Conservation (phyloP, 1,140 invertebrate species). For the Hyles euphorbiae region DNA sequence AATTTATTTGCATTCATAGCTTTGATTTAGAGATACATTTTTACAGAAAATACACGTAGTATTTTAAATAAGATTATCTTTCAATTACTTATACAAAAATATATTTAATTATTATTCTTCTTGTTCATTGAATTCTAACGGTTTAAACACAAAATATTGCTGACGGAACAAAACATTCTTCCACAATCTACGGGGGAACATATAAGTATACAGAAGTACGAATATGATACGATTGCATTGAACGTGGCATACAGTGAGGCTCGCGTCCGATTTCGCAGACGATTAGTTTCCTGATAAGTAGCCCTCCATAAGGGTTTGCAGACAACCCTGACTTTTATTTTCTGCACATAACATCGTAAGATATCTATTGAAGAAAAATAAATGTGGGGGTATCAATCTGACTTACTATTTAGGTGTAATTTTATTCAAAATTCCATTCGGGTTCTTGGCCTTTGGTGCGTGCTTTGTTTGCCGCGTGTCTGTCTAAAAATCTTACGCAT, state of each 20-base stretch:
- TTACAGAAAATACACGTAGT: neutral
- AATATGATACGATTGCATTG: slow-evolving; percentile 4
- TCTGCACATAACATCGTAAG: neutral
- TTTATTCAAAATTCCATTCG: no score
- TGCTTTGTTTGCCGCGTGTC: no score
- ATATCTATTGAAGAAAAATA: no score
- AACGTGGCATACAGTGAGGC: neutral
- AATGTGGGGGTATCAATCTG: no score
- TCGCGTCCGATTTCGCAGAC: slow-evolving; percentile 32
- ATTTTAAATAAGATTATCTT: neutral
- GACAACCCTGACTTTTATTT: neutral
- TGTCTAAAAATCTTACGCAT: no score
- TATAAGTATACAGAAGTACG: no score
- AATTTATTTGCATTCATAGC: neutral
- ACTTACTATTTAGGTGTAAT: no score
- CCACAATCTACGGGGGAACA: no score
- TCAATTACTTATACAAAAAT: neutral
- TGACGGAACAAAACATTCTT: neutral
- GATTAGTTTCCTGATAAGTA: slow-evolving; percentile 43
- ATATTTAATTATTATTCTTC: neutral
- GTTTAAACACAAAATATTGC: neutral
- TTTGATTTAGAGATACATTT: neutral
- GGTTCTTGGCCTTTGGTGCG: no score
- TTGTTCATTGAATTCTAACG: neutral
- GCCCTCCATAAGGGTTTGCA: slow-evolving; percentile 2